Conservation (phyloP, 2,888 invertebrate species). For the Spilarctia lutea region DNA sequence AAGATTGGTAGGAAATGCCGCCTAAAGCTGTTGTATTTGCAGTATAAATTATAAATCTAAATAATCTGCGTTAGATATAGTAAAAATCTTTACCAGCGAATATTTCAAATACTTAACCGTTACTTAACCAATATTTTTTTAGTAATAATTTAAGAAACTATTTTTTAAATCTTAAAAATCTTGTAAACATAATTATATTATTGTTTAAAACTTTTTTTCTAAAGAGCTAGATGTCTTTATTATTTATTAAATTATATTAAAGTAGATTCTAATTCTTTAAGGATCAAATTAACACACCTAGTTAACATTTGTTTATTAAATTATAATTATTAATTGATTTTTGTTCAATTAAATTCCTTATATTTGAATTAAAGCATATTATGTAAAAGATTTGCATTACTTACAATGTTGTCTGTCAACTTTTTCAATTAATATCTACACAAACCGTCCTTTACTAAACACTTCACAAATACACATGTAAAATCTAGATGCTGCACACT, state of each 20-base stretch:
- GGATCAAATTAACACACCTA: too few species aligned
- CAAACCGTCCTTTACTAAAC: constrained; percentile 30
- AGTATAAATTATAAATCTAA: neutral
- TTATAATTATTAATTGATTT: too few species aligned
- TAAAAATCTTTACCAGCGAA: neutral
- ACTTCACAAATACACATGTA: constrained; percentile 43
- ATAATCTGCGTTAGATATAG: neutral
- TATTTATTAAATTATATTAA: too few species aligned
- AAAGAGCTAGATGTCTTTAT: too few species aligned
- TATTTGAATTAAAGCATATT: neutral
- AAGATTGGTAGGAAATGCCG: neutral
- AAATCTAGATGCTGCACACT: constrained; percentile 10
- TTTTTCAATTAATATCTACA: constrained; percentile 41
- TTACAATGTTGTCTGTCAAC: constrained; percentile 41
- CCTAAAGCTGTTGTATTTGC: neutral
- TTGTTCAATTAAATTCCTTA: neutral
- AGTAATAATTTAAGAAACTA: too few species aligned
- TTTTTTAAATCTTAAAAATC: too few species aligned
- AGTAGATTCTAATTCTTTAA: too few species aligned
- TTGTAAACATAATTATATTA: too few species aligned
- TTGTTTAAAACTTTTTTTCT: too few species aligned
- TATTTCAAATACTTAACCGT: neutral
- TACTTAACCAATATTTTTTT: too few species aligned
- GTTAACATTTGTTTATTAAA: too few species aligned
- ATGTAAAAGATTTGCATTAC: constrained; percentile 22